Base-by-base conservation (phyloP, 23 tunicate genomes). In the Styela clava region DNA sequence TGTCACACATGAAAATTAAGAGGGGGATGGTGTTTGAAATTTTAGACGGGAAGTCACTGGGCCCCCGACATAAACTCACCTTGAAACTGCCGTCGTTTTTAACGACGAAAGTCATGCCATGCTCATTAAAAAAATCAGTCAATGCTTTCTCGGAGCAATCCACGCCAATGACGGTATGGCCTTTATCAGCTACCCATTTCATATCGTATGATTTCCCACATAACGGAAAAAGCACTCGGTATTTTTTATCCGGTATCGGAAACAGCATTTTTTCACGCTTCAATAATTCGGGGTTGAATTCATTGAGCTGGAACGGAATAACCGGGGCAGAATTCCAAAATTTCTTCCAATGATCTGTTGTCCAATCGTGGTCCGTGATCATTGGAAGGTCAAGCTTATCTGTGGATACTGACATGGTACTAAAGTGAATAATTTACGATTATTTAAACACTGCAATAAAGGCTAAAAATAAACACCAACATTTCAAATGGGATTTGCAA, bases 101-200 rank as follows among this genome's bases (percentile, higher is more conserved):
- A 16, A 18, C 31, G 16, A 18, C 71, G 24, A 25, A 67, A 25
- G 71, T 25, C 24, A 67, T 27, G 31, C 22, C 31, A 1, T 67
- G 1, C 22, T 67, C 71, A 27, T 67, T 67, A 24, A 67, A 67
- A 24, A 67, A 67, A 24, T 27, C 30, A 24, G 24, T 22, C 22
- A 67, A 18, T 67, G 71, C 24, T 25, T 25, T 67, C 22, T 18
- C 71, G 0, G 71, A 19, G 31, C 31, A 67, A 1, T 67, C 71
- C 71, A 67, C 19, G 22, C 71, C 71, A 67, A 67, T 29, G 31
- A 67, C 71, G 16, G 19, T 29, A 67, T 67, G 71, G 19, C 71
- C 71, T 67, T 67, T 67, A 29, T 67, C 71, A 18, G 71, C 71
- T 16, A 22, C 30, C 71, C 71, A 44, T 44, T 44, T 44, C 56